A percentile compares a stretch with the other conserved stretches of the same genome.
Conservation (phyloP, 2,797 vertebrate species). For the Echiichthys vipera region DNA sequence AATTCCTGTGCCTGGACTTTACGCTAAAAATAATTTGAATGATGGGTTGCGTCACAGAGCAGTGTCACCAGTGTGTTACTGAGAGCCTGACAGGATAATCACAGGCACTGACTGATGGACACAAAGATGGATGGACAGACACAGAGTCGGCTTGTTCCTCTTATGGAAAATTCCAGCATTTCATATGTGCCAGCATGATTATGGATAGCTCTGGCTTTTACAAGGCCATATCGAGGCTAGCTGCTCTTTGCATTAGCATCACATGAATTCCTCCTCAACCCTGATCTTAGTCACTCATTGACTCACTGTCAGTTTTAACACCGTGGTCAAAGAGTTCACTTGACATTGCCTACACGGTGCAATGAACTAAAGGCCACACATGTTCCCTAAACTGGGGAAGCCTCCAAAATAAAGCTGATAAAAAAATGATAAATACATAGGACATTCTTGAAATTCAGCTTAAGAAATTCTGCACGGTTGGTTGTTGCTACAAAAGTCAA, state of each 20-base stretch:
- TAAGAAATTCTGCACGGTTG: slow-evolving; percentile 14
- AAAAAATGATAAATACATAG: slow-evolving; percentile 38
- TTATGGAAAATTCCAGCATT: slow-evolving; percentile 74
- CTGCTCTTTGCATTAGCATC: slow-evolving; percentile 64
- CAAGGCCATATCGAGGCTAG: slow-evolving; percentile 43
- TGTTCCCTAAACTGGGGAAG: slow-evolving; percentile 3
- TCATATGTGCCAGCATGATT: slow-evolving; percentile 64
- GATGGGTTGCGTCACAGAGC: slow-evolving; percentile 74
- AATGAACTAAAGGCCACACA: slow-evolving; percentile 52
- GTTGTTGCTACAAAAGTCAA: slow-evolving; percentile 17
- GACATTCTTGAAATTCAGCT: slow-evolving; percentile 24
- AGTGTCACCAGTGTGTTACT: slow-evolving; percentile 66
- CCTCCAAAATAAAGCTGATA: slow-evolving; percentile 19
- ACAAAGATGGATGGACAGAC: slow-evolving; percentile 62
- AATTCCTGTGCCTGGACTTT: slow-evolving; percentile 82
- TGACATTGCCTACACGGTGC: slow-evolving; percentile 44
- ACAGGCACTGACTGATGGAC: slow-evolving; percentile 58
- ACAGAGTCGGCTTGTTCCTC: slow-evolving; percentile 49
- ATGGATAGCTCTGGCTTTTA: slow-evolving; percentile 55
- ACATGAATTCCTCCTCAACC: slow-evolving; percentile 52
- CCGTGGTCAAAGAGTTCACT: slow-evolving; percentile 58
- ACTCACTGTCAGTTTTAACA: slow-evolving; percentile 58
- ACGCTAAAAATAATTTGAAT: slow-evolving; percentile 87
- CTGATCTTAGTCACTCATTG: slow-evolving; percentile 61
- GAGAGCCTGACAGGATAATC: slow-evolving; percentile 72